phyloP scores from a whole-genome alignment of 1,140 invertebrate genomes.

The Paralvinella palmiformis region DNA sequence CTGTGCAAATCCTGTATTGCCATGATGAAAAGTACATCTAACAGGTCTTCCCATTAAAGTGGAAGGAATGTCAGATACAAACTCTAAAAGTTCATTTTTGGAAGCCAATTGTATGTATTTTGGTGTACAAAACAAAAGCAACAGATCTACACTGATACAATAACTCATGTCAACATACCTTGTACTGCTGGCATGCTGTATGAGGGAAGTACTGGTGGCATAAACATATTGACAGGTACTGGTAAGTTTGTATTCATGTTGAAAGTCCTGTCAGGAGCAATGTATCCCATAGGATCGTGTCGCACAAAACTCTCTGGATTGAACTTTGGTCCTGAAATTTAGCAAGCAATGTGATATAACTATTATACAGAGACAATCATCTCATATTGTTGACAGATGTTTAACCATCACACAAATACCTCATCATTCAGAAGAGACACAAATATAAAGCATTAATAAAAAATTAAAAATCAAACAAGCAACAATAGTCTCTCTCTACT shows the following conservation, averaged over 20 bases:
- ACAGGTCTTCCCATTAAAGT: too few species aligned
- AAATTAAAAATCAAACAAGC: not conserved
- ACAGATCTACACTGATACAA: too few species aligned
- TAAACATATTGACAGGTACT: constrained; percentile 90
- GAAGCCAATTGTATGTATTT: too few species aligned
- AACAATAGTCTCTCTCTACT: not conserved
- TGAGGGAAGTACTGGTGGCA: constrained; percentile 82
- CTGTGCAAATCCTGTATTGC: too few species aligned
- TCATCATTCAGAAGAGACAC: not conserved
- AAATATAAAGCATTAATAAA: not conserved
- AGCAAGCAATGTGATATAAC: not conserved
- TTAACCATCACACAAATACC: not conserved
- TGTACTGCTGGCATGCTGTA: constrained; percentile 47
- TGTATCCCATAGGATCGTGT: constrained; percentile 89
- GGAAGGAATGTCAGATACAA: too few species aligned
- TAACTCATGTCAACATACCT: constrained; percentile 5
- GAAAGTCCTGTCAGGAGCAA: constrained; percentile 75
- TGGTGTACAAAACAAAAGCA: too few species aligned
- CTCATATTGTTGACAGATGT: too few species aligned
- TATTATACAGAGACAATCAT: not conserved
- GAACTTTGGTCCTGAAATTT: constrained; percentile 21
- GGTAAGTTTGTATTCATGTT: constrained; percentile 57
- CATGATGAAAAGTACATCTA: too few species aligned
- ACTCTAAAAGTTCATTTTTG: too few species aligned
- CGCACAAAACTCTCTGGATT: constrained; percentile 48